Evolutionary conservation across 2,888 invertebrate genomes (phyloP).

Genomic region (Drosophila robusta): DNA sequence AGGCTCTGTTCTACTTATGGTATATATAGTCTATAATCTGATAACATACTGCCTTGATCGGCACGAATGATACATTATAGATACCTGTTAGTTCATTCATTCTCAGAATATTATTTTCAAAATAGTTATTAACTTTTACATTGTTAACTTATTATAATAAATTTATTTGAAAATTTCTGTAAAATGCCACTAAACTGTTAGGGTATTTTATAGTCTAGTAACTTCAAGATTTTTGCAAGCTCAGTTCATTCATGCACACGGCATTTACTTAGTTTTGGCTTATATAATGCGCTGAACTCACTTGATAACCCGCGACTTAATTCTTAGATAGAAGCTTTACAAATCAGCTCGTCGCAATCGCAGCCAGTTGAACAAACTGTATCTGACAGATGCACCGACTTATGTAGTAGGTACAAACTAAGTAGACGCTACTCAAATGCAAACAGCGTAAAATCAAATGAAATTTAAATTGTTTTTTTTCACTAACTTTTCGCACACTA

Average conservation of each 20-base stretch:
- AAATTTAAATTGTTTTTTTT: background rate
- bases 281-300: background rate
- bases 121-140: too few relatives aligned
- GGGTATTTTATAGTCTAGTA: background rate
- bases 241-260: slow-evolving; percentile 5
- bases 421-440: background rate
- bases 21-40: background rate
- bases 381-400: background rate
- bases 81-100: too few relatives aligned
- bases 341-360: background rate
- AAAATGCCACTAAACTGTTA: background rate
- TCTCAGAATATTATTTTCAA: too few relatives aligned
- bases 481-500: too few relatives aligned
- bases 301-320: slow-evolving; percentile 1
- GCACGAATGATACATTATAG: too few relatives aligned
- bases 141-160: too few relatives aligned
- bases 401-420: background rate
- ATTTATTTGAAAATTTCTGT: too few relatives aligned
- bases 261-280: background rate
- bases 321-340: background rate
- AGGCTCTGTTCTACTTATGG: background rate
- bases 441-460: background rate
- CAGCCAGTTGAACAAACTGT: background rate
- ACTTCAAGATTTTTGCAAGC: background rate
- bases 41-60: background rate